Percentiles rank a stretch among this genome's conserved stretches.
These are phyloP conservation scores for Ectropis grisescens DNA, from an alignment of 1,140 invertebrate species.

Conservation along the genomic window DNA sequence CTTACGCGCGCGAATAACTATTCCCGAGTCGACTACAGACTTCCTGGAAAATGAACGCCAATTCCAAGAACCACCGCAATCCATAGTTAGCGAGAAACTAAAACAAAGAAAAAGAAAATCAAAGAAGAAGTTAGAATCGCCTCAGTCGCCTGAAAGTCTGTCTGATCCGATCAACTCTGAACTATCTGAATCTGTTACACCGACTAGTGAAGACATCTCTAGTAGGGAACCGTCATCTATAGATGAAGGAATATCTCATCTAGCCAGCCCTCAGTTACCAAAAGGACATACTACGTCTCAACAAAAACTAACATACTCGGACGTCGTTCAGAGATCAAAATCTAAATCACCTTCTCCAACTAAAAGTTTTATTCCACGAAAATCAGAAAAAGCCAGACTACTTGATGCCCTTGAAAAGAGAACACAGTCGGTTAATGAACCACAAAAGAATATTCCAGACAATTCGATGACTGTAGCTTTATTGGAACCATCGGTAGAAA, in stretches of 20 bases:
- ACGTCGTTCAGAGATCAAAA: conserved; percentile 63
- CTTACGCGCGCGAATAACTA: conserved; percentile 72
- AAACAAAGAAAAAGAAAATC: conserved; percentile 56
- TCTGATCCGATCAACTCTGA: conserved; percentile 68
- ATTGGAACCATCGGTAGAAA: conserved; percentile 54
- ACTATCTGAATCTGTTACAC: conserved; percentile 49
- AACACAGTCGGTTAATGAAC: conserved; percentile 38
- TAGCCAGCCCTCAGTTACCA: conserved; percentile 26
- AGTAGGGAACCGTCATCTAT: conserved; percentile 56
- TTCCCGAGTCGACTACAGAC: conserved; percentile 64
- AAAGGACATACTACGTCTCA: conserved; percentile 15
- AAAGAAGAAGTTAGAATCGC: conserved; percentile 52
- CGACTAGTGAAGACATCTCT: conserved; percentile 55
- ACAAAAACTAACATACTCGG: conserved; percentile 56
- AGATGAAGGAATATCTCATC: conserved; percentile 62
- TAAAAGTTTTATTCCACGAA: conserved; percentile 30
- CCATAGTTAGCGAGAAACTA: conserved; percentile 41
- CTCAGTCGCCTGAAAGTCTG: conserved; percentile 55
- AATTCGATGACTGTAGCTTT: conserved; percentile 49
- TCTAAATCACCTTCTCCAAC: conserved; percentile 61
- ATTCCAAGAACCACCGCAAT: conserved; percentile 21
- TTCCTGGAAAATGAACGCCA: conserved; percentile 48
- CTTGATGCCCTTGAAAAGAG: conserved; percentile 47
- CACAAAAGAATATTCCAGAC: conserved; percentile 31
- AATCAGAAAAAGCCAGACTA: conserved; percentile 42